phyloP scores from a whole-genome alignment of 1,140 invertebrate species.

The Drosophila arawakana region DNA sequence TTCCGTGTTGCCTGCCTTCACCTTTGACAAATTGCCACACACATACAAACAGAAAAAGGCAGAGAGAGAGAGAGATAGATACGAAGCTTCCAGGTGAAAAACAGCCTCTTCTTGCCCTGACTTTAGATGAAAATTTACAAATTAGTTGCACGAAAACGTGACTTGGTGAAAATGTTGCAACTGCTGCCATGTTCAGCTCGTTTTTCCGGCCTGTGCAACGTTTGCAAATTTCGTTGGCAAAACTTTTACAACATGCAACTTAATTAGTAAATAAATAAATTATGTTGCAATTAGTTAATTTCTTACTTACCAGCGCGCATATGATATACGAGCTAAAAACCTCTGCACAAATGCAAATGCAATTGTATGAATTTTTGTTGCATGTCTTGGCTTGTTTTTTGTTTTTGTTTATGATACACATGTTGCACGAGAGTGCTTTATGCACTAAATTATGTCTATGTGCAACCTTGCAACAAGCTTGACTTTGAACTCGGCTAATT shows the following conservation, averaged over 20 bases:
- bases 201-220: conserved; percentile 35
- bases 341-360: conserved; percentile 13
- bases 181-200: conserved; percentile 12
- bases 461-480: conserved; percentile 16
- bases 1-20: conserved; percentile 27
- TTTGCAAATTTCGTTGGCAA: conserved; percentile 37
- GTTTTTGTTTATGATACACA: conserved; percentile 2
- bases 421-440: not conserved
- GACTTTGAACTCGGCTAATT: conserved; percentile 18
- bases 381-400: conserved; percentile 4
- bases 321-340: conserved; percentile 14
- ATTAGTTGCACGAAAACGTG: conserved; percentile 79
- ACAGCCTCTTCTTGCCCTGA: conserved; percentile 45
- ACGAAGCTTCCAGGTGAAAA: conserved; percentile 14
- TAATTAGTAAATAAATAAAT: conserved; percentile 80
- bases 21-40: conserved; percentile 73
- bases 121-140: conserved; percentile 74
- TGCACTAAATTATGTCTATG: not conserved
- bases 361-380: conserved; percentile 4
- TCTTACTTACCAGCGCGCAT: conserved; percentile 2
- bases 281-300: conserved; percentile 65
- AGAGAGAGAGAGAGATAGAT: not conserved
- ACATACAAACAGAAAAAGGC: conserved; percentile 13
- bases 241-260: conserved; percentile 65
- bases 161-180: conserved; percentile 59